Conservation (phyloP, 2,113 vertebrate genomes). For the Ovibos moschatus region DNA sequence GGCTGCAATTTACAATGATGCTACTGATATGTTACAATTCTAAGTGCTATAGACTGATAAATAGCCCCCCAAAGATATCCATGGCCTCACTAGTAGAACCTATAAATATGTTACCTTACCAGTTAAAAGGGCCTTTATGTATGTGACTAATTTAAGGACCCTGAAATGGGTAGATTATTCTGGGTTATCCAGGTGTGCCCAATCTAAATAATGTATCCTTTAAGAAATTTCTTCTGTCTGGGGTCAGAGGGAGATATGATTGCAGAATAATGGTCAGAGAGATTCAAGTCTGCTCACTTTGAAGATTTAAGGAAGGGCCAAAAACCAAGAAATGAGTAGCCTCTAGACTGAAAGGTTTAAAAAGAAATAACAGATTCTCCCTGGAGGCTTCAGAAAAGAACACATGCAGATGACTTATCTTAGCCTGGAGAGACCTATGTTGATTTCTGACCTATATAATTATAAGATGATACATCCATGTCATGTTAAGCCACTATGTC, state of each 20-base stretch:
- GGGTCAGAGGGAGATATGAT: background rate
- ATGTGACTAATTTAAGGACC: background rate
- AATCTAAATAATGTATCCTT: background rate
- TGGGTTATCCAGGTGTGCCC: background rate
- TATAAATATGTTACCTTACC: background rate
- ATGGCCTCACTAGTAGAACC: background rate
- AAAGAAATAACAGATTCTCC: background rate
- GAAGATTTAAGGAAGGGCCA: background rate
- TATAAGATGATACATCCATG: background rate
- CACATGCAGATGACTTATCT: background rate
- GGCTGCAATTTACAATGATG: background rate
- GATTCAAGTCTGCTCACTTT: background rate
- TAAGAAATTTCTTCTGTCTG: background rate
- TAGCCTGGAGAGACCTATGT: background rate
- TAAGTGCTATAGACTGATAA: background rate
- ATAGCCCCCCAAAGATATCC: rapidly evolving
- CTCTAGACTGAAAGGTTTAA: background rate
- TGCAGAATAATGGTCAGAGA: background rate
- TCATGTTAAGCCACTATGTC: background rate
- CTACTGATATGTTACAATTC: background rate
- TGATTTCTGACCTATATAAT: background rate
- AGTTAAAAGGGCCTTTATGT: background rate
- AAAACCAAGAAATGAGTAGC: background rate
- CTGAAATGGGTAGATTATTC: background rate
- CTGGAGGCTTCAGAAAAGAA: background rate